Evolutionary conservation across 2,797 vertebrate genomes (phyloP), one percentile per base, ranked within the genome.

Genomic region (Manis pentadactyla): DNA sequence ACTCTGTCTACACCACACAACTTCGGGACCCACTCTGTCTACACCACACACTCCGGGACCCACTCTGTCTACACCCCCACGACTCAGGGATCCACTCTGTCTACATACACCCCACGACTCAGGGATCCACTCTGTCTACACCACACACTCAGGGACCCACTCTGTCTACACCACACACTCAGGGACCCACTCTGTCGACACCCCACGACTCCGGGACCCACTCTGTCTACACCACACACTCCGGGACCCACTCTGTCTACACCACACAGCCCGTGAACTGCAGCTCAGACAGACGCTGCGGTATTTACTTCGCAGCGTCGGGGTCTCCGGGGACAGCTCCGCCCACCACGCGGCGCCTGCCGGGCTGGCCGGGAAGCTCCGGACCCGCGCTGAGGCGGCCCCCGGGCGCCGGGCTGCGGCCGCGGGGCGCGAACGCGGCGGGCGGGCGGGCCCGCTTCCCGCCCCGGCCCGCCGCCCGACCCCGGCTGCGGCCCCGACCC

Each of bases 281-380:
- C 46, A 46, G 46, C 46, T 46, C 10, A 11, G 46, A 4, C 66
- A 1, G n/a, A 27, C n/a, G 53, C 14, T n/a, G 69, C 27, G 1
- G 59, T 42, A 29, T 61, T 4, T 19, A 0, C 9, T 12, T 4
- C 3, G n/a, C 49, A 11, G 51, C 75, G 82, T 17, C 31, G 39
- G 57, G 82, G 68, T 92, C 90, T 55, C 89, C 1, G 63, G 90
- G 66, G 89, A 55, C 94, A 1, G 74, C 83, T 31, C 42, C 21
- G 92, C 75, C 51, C 92, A 98, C 97, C 97, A 97, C 68, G 95
- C 83, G 42, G 75, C 53, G 90, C 77, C 29, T 0, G n/a, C 7
- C 4, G 2, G 27, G 42, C 69, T 53, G 27, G 59, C 31, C 69
- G 18, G 53, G 86, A 81, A 94, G 13, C 12, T 55, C 42, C 1